Base-by-base conservation (phyloP, 2,797 vertebrate species). In the Dallia pectoralis region DNA sequence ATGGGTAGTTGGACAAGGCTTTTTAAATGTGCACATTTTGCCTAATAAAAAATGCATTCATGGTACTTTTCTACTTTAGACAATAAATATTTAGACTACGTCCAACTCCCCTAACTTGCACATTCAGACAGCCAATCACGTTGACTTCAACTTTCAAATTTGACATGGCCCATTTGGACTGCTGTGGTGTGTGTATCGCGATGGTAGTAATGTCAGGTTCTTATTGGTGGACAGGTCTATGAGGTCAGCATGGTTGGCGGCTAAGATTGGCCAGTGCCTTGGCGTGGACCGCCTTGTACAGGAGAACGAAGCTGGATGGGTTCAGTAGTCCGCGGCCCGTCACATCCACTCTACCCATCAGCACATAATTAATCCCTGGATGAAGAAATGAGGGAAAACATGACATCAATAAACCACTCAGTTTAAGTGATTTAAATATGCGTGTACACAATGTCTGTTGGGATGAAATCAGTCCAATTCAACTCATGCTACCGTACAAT, bases 281-380 rank as follows among this genome's bases (percentile, higher is more conserved):
- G 78, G 90, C 86, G 66, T 96, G 96, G 70, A 89, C 81, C 15
- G 90, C 73, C 36, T 94, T 93, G 75, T 93, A 93, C 27, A 88
- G 90, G 33, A 97, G 93, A 30, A 93, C 90, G 14, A 97, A 97
- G 84, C 93, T 96, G 81, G 91, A 90, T 1, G 95, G 94, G 62
- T 75, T 86, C 68, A 97, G 89, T 4, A 85, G 63, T 0, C 94
- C 94, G 2, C 75, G 87, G 51, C 95, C 93, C 18, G 86, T 86
- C 0, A 82, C 68, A 0, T 93, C 93, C 1, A 95, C 88, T 56
- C 88, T 89, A 63, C 95, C 95, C 95, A 96, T 97, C 85, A 97
- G 76, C 79, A 97, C 92, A 0, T 95, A 97, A 84, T 89, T 95
- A 62, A 73, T 56, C 25, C 95, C 96, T 97, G 86, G 5, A 71